Evolutionary conservation across 1,140 invertebrate genomes (phyloP).

Genomic region (Brachionus asplanchnoidis): DNA sequence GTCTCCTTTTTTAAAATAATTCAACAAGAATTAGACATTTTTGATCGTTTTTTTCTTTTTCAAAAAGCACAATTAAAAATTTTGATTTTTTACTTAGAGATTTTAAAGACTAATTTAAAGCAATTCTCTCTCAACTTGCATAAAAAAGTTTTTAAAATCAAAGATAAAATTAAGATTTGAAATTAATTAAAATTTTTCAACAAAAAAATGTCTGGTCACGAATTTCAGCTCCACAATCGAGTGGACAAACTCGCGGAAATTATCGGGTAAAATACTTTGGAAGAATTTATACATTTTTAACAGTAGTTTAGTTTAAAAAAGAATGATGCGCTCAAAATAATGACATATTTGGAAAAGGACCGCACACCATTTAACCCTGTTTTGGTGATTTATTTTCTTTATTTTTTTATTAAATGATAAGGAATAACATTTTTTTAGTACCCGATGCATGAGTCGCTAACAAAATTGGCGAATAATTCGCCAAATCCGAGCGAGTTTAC

Average conservation of each 20-base stretch:
- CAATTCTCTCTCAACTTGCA: not conserved
- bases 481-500: constrained; percentile 23
- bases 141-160: not conserved
- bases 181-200: not conserved
- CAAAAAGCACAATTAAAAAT: not conserved
- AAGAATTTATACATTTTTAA: not conserved
- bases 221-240: not conserved
- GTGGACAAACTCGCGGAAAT: not conserved
- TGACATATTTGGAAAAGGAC: constrained; percentile 18
- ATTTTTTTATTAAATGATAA: not conserved
- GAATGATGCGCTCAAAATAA: not conserved
- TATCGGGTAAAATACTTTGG: not conserved
- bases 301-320: not conserved
- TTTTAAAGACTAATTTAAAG: not conserved
- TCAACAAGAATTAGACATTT: constrained; percentile 33
- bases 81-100: not conserved
- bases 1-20: constrained; percentile 40
- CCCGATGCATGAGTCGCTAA: not conserved
- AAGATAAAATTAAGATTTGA: not conserved
- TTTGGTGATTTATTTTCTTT: not conserved
- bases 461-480: not conserved
- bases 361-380: not conserved
- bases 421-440: not conserved
- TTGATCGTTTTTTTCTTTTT: not conserved
- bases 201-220: constrained; percentile 22